A percentile compares a stretch with the other conserved stretches of the same genome.
These are phyloP conservation scores for Gnathonemus longibarbis DNA, from an alignment of 2,113 vertebrate species.

Conservation along the genomic window DNA sequence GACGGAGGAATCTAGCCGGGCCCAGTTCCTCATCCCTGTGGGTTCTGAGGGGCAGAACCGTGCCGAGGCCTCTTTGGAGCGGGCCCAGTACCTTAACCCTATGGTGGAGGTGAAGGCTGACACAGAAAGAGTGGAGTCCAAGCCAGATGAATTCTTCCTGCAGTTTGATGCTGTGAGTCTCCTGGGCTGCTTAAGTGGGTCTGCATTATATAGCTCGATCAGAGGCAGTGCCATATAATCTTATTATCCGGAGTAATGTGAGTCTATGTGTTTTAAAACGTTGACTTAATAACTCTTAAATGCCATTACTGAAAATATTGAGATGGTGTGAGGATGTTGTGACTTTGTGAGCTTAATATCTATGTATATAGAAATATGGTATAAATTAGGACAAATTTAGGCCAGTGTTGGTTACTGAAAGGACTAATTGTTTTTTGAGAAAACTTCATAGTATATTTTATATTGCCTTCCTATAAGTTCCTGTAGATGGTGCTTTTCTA, in stretches of 20 bases:
- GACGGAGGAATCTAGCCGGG: conserved; percentile 68
- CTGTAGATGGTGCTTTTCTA: conserved; percentile 36
- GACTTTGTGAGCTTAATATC: background rate
- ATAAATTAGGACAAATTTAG: background rate
- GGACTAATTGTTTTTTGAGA: background rate
- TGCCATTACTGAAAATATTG: background rate
- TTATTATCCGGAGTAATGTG: background rate
- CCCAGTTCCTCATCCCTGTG: conserved; percentile 80
- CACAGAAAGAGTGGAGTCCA: conserved; percentile 62
- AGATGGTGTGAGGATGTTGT: background rate
- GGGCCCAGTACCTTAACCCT: conserved; percentile 88
- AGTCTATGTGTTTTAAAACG: background rate
- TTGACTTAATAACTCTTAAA: background rate
- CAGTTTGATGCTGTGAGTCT: conserved; percentile 79
- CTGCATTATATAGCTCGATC: background rate
- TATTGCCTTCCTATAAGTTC: conserved; percentile 11
- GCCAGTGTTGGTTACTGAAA: background rate
- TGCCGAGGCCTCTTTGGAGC: conserved; percentile 76
- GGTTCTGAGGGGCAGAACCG: conserved; percentile 71
- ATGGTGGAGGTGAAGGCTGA: conserved; percentile 90
- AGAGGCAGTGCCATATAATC: background rate
- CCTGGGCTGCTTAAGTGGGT: background rate
- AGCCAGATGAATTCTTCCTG: conserved; percentile 78
- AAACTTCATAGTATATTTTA: background rate
- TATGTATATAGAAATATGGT: background rate